Conservation (phyloP, 2,113 vertebrate genomes). For the Lethenteron reissneri region DNA sequence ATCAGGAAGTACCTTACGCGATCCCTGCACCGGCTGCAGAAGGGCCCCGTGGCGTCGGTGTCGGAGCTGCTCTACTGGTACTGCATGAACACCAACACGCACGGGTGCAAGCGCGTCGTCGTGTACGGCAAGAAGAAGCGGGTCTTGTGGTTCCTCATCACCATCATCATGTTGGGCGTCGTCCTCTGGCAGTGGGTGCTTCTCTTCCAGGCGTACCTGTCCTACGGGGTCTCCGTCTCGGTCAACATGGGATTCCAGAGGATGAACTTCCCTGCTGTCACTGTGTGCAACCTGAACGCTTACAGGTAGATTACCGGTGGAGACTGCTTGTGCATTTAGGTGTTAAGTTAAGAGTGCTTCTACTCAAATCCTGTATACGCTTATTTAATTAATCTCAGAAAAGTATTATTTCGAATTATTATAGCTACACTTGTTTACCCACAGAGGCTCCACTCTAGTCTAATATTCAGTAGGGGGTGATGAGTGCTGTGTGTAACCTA, state of each 20-base stretch:
- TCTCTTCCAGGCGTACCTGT: constrained; percentile 37
- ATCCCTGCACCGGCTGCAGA: constrained; percentile 36
- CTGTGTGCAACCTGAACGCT: constrained; percentile 36
- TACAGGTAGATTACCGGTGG: constrained; percentile 24
- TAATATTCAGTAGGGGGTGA: too few species aligned
- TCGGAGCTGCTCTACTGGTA: constrained; percentile 47
- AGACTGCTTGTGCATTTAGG: too few species aligned
- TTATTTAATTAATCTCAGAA: too few species aligned
- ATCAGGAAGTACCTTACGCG: constrained; percentile 26
- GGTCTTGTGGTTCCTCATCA: constrained; percentile 33
- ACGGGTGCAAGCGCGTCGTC: constrained; percentile 42
- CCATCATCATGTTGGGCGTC: constrained; percentile 28
- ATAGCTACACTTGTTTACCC: too few species aligned
- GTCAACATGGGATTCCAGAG: constrained; percentile 37
- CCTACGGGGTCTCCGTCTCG: constrained; percentile 28
- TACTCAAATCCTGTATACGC: too few species aligned
- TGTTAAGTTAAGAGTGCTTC: too few species aligned
- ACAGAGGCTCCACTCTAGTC: too few species aligned
- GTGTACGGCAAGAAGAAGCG: constrained; percentile 44
- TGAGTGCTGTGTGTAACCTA: too few species aligned
- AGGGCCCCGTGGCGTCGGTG: constrained; percentile 39
- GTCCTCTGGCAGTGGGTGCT: constrained; percentile 42
- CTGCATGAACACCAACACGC: constrained; percentile 46
- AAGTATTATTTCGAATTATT: too few species aligned
- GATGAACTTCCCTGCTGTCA: constrained; percentile 40